Evolutionary conservation across 2,113 vertebrate genomes (phyloP).

Genomic region (Apistogramma diplotaenia): DNA sequence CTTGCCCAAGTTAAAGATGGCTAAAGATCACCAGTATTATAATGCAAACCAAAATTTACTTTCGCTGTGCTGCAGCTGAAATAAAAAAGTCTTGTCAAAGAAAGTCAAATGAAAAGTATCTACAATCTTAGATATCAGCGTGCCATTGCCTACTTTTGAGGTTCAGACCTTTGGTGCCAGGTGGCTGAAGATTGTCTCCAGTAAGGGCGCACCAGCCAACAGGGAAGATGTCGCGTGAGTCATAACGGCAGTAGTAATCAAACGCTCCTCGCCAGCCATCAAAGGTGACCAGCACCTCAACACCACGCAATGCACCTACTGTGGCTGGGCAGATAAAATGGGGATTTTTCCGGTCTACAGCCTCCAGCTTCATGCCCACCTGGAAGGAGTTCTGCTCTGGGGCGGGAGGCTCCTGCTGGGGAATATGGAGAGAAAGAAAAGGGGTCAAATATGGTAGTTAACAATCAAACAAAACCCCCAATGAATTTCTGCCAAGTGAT

Average conservation of each 20-base stretch:
- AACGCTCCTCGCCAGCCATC: constrained; percentile 99
- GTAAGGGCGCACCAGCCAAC: constrained; percentile 97
- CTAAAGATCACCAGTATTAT: not conserved
- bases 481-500: not conserved
- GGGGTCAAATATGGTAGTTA: constrained; percentile 2
- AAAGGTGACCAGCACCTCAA: constrained; percentile 97
- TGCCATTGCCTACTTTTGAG: not conserved
- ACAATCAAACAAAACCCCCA: not conserved
- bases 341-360: constrained; percentile 98
- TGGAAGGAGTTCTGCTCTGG: constrained; percentile 97
- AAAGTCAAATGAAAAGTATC: not conserved
- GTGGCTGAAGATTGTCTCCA: constrained; percentile 98
- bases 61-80: not conserved
- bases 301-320: constrained; percentile 95
- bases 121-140: not conserved
- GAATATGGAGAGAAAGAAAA: not conserved
- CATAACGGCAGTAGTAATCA: constrained; percentile 99
- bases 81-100: not conserved
- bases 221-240: constrained; percentile 98
- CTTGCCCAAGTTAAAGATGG: not conserved
- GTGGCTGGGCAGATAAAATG: constrained; percentile 99
- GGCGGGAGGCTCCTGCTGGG: constrained; percentile 90
- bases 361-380: constrained; percentile 98
- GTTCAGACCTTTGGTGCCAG: constrained; percentile 92
- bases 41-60: not conserved